These are phyloP conservation scores for Tursiops truncatus DNA, from an alignment of 2,113 vertebrate species.

Conservation along the genomic window DNA sequence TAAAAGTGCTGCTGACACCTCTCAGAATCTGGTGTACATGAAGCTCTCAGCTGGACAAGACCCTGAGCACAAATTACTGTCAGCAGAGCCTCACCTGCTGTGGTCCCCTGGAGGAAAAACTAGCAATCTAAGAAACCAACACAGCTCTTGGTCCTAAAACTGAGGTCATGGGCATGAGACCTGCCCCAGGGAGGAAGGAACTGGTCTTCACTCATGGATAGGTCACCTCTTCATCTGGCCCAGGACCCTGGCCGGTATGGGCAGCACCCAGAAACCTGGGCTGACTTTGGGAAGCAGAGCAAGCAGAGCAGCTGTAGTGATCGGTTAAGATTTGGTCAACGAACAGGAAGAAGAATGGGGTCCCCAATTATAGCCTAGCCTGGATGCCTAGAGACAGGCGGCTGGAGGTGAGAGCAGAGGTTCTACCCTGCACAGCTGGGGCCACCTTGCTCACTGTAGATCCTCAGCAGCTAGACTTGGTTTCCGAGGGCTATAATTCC, in stretches of 20 bases:
- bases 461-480: not conserved
- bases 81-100: not conserved
- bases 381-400: not conserved
- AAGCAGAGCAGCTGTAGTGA: constrained; percentile 60
- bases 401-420: not conserved
- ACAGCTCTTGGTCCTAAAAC: constrained; percentile 73
- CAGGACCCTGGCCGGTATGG: not conserved
- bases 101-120: constrained; percentile 56
- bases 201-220: not conserved
- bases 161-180: constrained; percentile 34
- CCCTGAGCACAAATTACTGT: not conserved
- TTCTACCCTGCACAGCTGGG: not conserved
- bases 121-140: constrained; percentile 49
- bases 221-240: not conserved
- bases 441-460: not conserved
- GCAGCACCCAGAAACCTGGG: not conserved
- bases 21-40: not conserved
- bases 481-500: not conserved
- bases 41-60: constrained; percentile 6
- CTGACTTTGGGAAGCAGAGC: constrained; percentile 72
- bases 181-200: not conserved
- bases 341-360: not conserved
- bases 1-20: constrained; percentile 54
- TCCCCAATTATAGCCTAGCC: not conserved
- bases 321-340: constrained; percentile 55